Evolutionary conservation across 2,888 invertebrate species (phyloP).

Genomic region (Drosophila fungiperda): DNA sequence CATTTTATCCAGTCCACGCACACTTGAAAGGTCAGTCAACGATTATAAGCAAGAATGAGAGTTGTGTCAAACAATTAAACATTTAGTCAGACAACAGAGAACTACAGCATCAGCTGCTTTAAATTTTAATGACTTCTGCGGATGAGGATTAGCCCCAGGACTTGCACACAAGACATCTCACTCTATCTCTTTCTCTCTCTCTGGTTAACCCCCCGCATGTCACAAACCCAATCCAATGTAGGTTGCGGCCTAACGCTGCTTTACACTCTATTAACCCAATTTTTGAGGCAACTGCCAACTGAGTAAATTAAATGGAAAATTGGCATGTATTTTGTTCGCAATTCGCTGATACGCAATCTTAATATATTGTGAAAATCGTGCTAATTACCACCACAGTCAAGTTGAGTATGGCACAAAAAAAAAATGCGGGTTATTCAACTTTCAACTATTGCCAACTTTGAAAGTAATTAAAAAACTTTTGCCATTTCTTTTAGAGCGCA

Average conservation of each 20-base stretch:
- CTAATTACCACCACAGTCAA: background rate
- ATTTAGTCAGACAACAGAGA: conserved; percentile 34
- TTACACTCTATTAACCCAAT: conserved; percentile 83
- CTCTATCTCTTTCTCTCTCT: background rate
- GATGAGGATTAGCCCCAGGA: conserved; percentile 62
- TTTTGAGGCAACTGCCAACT: conserved; percentile 70
- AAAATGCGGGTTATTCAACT: conserved; percentile 39
- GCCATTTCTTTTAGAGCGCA: conserved; percentile 11
- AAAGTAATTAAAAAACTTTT: conserved; percentile 70
- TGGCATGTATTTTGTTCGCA: conserved; percentile 30
- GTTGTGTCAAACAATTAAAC: conserved; percentile 44
- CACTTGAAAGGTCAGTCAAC: conserved; percentile 21
- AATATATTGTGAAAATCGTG: background rate
- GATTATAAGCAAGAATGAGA: conserved; percentile 20
- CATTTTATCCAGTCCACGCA: background rate
- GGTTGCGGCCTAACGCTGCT: conserved; percentile 68
- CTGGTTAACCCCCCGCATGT: conserved; percentile 1
- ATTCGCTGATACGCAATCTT: conserved; percentile 17
- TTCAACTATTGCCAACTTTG: conserved; percentile 34
- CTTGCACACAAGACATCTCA: conserved; percentile 21
- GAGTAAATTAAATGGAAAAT: conserved; percentile 81
- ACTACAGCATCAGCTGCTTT: conserved; percentile 44
- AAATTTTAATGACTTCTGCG: conserved; percentile 73
- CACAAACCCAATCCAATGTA: conserved; percentile 53
- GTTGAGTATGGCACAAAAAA: conserved; percentile 8